A percentile compares a stretch with the other conserved stretches of the same genome.
These are phyloP conservation scores for Bradynema listronoti DNA, from an alignment of 1,140 invertebrate species.

Conservation along the genomic window DNA sequence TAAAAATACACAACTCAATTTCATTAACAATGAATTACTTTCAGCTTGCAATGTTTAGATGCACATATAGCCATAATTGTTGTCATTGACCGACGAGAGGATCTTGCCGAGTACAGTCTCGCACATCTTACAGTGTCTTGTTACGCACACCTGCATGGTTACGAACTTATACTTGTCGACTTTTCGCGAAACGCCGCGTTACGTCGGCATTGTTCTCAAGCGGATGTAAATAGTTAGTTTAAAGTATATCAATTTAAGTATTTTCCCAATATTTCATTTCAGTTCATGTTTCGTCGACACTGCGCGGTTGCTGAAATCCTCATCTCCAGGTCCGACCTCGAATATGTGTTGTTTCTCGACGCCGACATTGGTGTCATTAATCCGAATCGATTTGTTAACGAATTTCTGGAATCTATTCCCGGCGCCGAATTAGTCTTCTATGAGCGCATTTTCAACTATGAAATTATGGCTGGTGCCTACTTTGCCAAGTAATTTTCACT, in stretches of 20 bases:
- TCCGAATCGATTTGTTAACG: conserved; percentile 41
- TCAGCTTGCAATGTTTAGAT: neutral
- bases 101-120: neutral
- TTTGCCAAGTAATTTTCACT: conserved; percentile 10
- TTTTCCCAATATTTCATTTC: conserved; percentile 13
- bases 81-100: neutral
- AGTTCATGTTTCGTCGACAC: conserved; percentile 46
- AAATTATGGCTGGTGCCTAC: conserved; percentile 39
- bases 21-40: too few relatives aligned
- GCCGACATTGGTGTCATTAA: conserved; percentile 45
- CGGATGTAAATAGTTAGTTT: too few relatives aligned
- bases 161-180: too few relatives aligned
- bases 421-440: conserved; percentile 26
- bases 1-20: too few relatives aligned
- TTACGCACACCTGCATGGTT: neutral
- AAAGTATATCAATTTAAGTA: too few relatives aligned
- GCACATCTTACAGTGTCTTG: neutral
- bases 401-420: conserved; percentile 27
- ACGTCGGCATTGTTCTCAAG: too few relatives aligned
- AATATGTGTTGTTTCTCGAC: conserved; percentile 42
- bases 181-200: too few relatives aligned
- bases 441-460: conserved; percentile 35
- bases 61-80: neutral
- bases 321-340: conserved; percentile 7
- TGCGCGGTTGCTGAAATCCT: conserved; percentile 36